Conservation (phyloP, 2,797 vertebrate genomes). For the Danio aesculapii region DNA sequence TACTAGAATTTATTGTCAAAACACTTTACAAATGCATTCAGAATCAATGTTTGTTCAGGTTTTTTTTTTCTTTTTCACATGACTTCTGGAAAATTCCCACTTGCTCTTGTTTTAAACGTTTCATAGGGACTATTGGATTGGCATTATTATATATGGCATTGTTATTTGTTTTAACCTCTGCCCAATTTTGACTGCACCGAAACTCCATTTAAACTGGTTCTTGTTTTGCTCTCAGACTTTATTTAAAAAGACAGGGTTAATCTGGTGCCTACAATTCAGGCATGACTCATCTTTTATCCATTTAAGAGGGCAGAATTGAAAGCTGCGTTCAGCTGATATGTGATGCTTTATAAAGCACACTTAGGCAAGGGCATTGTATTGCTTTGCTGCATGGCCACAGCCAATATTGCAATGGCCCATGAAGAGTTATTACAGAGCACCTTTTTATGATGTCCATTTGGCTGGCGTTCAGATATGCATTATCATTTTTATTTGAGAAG, state of each 20-base stretch:
- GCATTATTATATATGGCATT: constrained; percentile 3
- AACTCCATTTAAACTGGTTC: constrained; percentile 10
- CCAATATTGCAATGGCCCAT: constrained; percentile 66
- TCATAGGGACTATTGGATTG: neutral
- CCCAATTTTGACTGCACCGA: constrained; percentile 23
- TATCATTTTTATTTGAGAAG: constrained; percentile 64
- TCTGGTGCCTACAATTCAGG: constrained; percentile 47
- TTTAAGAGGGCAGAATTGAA: constrained; percentile 62
- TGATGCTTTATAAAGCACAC: constrained; percentile 61
- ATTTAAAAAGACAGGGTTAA: constrained; percentile 45
- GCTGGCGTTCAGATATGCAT: constrained; percentile 65
- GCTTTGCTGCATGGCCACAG: constrained; percentile 66
- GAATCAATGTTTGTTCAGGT: too few species aligned
- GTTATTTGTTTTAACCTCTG: constrained; percentile 18
- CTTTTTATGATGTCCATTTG: constrained; percentile 71
- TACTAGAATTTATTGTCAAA: neutral
- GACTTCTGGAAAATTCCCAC: neutral
- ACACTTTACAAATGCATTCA: neutral
- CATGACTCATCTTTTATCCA: constrained; percentile 61
- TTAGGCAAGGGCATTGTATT: constrained; percentile 65
- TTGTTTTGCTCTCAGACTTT: constrained; percentile 30
- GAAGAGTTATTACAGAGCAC: constrained; percentile 61
- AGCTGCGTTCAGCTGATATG: constrained; percentile 61
- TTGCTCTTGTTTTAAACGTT: neutral
- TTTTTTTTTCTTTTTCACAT: too few species aligned